phyloP scores from a whole-genome alignment of 2,113 vertebrate genomes.

The sheep (Ovis aries) region ARS-UI_Ramb_v3.0 NC_056057.1:12787001-12787500 shows the following conservation, averaged over 20 bases:
- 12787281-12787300: conserved; percentile 60
- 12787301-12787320: conserved; percentile 63
- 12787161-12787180: conserved; percentile 31
- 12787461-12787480: conserved; percentile 56
- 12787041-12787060: not conserved
- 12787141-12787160: not conserved
- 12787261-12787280: conserved; percentile 50
- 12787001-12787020: conserved; percentile 8
- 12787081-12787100: conserved; percentile 44
- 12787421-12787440: conserved; percentile 59
- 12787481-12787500: conserved; percentile 43
- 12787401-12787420: conserved; percentile 55
- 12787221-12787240: conserved; percentile 55
- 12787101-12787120: conserved; percentile 57
- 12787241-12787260: conserved; percentile 45
- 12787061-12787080: conserved; percentile 40
- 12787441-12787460: conserved; percentile 60
- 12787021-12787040: conserved; percentile 27
- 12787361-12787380: conserved; percentile 47
- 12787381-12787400: conserved; percentile 45
- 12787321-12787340: conserved; percentile 61
- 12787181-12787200: conserved; percentile 61
- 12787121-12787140: conserved; percentile 15
- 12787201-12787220: conserved; percentile 35
- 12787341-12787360: conserved; percentile 46